These are phyloP conservation scores for Liolophura sinensis DNA, from an alignment of 1,140 invertebrate genomes.

Conservation along the genomic window DNA sequence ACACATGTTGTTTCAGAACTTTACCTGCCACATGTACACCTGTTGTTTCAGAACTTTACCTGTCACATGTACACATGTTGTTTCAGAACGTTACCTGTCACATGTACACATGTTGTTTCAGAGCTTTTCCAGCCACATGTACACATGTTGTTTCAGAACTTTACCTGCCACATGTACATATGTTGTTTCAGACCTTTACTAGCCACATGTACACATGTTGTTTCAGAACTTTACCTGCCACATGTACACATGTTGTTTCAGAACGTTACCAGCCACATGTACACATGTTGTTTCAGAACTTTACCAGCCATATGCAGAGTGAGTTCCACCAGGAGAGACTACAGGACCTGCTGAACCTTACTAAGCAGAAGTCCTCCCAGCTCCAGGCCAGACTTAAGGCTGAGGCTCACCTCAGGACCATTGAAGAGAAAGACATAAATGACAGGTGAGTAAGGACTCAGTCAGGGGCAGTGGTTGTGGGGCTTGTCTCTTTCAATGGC, in stretches of 20 bases:
- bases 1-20: no score
- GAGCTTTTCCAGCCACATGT: no score
- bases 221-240: conserved; percentile 30
- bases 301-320: conserved; percentile 34
- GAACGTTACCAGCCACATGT: neutral
- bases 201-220: neutral
- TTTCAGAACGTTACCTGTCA: conserved; percentile 20
- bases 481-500: no score
- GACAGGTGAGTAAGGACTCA: conserved; percentile 3
- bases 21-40: no score
- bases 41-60: no score
- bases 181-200: no score
- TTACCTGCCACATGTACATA: conserved; percentile 31
- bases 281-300: conserved; percentile 17
- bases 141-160: conserved; percentile 18
- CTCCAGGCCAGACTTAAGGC: conserved; percentile 31
- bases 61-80: neutral
- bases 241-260: no score
- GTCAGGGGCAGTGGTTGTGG: neutral
- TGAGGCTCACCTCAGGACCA: conserved; percentile 36
- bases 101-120: conserved; percentile 25
- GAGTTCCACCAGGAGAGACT: conserved; percentile 29
- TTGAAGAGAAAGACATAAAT: conserved; percentile 23
- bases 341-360: conserved; percentile 24
- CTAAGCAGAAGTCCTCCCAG: conserved; percentile 29